Evolutionary conservation across 1,140 invertebrate species (phyloP), one percentile per base, ranked within the genome.

Genomic region (Orchestia grillus): DNA sequence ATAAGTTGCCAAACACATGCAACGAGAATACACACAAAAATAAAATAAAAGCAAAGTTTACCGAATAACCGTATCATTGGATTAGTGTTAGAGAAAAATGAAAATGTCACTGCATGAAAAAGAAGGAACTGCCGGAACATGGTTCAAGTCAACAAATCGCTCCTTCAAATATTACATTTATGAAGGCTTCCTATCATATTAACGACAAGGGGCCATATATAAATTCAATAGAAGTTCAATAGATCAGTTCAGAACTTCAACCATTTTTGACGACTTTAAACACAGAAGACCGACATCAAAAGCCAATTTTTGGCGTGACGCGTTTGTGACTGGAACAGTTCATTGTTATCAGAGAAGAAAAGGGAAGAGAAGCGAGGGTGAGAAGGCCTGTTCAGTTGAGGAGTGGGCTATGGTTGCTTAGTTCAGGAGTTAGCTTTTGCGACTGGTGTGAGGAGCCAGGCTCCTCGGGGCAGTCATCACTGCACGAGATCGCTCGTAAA

Each of bases 111-210:
- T 44, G 36, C n/a, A 90, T 4, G 40, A 94, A 94, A 45, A 45
- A 94, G 92, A 94, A 94, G 92, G 92, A 94, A 94, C 92, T 44
- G 92, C 92, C 92, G 92, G 43, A 94, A 47, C 44, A 94, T 44
- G 44, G 36, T 8, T 94, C 92, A 94, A 94, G 92, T 94, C 92
- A 94, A 94, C 92, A 94, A 94, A 94, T 94, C 92, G 92, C 92
- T 94, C 44, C 43, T 44, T 42, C 36, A 90, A 41, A 42, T 90
- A 1, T 8, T 4, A 90, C 28, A 90, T 42, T 28, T 90, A 0
- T 90, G 11, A 8, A 90, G 88, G 88, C 88, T 90, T 77, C 62
- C 3, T 8, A 77, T 77, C 62, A 77, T 19, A 77, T 77, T 23
- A 77, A 23, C 62, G 28, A 77, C 36, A 36, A 36, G 28, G 36